Percentiles rank a stretch among this genome's conserved stretches.
Evolutionary conservation across 2,113 vertebrate genomes (phyloP).

Genomic region (Amazona guildingii): DNA sequence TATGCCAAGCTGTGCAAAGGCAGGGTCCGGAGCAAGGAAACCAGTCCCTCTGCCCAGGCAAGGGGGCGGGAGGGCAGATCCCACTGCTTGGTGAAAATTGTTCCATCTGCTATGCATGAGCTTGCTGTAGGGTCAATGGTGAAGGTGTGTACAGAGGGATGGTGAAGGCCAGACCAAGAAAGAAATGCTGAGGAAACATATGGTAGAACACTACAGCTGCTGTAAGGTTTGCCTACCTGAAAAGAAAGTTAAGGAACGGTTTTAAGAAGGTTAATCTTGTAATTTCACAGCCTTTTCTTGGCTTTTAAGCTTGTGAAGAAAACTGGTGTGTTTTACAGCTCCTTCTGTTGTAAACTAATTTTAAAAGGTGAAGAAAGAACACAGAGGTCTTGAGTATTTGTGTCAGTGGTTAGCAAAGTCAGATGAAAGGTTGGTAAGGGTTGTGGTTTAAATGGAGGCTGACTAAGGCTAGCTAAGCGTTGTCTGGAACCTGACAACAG

Average conservation of each 20-base stretch:
- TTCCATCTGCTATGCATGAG: rapidly evolving
- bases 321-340: neutral
- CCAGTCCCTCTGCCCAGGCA: no score
- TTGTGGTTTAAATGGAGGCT: neutral
- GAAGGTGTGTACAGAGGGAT: neutral
- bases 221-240: neutral
- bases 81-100: neutral
- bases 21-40: neutral
- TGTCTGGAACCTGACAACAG: neutral
- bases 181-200: neutral
- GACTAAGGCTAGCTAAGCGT: neutral
- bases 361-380: neutral
- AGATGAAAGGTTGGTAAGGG: neutral
- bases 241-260: neutral
- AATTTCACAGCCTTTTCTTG: neutral
- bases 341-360: neutral
- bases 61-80: neutral
- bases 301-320: neutral
- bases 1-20: rapidly evolving
- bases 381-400: neutral
- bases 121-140: rapidly evolving
- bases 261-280: neutral
- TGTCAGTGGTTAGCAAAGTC: neutral
- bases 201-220: neutral
- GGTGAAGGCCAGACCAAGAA: neutral